These are phyloP conservation scores for Cryptophagus acutangulus DNA, from an alignment of 2,888 invertebrate genomes.

Conservation along the genomic window DNA sequence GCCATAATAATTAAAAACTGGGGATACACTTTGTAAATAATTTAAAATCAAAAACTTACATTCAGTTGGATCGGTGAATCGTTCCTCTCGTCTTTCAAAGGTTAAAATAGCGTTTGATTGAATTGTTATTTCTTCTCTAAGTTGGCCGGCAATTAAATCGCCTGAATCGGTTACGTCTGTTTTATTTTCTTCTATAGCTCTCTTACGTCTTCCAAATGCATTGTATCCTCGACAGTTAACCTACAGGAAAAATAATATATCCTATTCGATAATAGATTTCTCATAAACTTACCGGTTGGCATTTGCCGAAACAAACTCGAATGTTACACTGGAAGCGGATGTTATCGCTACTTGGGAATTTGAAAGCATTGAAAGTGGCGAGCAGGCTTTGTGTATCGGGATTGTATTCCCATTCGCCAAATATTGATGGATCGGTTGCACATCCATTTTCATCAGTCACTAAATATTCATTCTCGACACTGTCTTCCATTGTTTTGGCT, in stretches of 20 bases:
- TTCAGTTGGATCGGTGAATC: conserved; percentile 73
- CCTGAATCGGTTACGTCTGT: conserved; percentile 58
- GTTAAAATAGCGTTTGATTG: conserved; percentile 89
- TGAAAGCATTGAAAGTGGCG: conserved; percentile 90
- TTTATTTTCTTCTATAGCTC: conserved; percentile 56
- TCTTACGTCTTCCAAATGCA: conserved; percentile 78
- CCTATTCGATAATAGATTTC: background rate
- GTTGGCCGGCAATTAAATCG: conserved; percentile 65
- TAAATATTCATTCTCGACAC: conserved; percentile 82
- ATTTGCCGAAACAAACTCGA: conserved; percentile 89
- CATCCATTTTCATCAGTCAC: conserved; percentile 93
- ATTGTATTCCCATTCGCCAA: conserved; percentile 90
- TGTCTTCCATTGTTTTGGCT: conserved; percentile 86
- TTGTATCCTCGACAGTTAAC: conserved; percentile 89
- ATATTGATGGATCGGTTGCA: conserved; percentile 86
- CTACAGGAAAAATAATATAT: conserved; percentile 45
- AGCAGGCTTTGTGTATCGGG: conserved; percentile 77
- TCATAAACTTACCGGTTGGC: conserved; percentile 72
- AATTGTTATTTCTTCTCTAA: conserved; percentile 89
- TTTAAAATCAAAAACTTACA: conserved; percentile 51
- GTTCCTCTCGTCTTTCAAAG: conserved; percentile 78
- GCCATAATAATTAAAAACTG: background rate
- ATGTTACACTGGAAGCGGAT: conserved; percentile 95
- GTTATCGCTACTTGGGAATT: conserved; percentile 91
- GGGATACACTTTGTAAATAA: no score